phyloP scores from a whole-genome alignment of 2,888 invertebrate species.

The Eristalis intricaria region DNA sequence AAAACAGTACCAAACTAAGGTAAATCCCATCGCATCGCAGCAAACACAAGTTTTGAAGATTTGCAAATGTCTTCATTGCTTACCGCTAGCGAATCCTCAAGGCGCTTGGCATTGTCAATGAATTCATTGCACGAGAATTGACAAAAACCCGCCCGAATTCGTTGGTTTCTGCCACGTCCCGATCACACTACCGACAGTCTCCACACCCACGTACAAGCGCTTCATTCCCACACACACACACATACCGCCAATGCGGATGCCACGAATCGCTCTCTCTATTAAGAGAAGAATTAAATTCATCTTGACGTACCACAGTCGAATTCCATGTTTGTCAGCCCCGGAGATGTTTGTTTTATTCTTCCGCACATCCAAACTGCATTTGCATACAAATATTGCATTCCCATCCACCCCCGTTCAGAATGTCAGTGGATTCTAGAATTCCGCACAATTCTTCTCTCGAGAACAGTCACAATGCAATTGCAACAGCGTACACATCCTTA shows the following conservation, averaged over 20 bases:
- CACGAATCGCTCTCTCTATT: background rate
- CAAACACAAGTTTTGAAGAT: background rate
- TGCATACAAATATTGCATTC: slow-evolving; percentile 68
- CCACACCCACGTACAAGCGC: background rate
- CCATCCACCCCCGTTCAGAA: slow-evolving; percentile 1
- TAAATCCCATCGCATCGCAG: background rate
- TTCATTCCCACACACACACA: background rate
- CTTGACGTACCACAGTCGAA: slow-evolving; percentile 62
- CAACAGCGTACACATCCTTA: slow-evolving; percentile 35
- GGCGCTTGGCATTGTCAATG: background rate
- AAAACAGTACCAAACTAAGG: background rate
- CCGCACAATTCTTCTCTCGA: slow-evolving; percentile 40
- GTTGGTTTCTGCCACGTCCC: background rate
- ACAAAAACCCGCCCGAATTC: background rate
- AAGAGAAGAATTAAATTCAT: slow-evolving; percentile 61
- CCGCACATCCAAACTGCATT: slow-evolving; percentile 53
- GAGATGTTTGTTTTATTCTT: slow-evolving; percentile 41
- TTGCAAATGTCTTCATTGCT: background rate
- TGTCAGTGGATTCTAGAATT: slow-evolving; percentile 63
- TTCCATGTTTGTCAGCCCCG: slow-evolving; percentile 64
- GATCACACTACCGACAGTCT: background rate
- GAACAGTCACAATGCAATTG: slow-evolving; percentile 27
- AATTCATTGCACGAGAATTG: background rate
- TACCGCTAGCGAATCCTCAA: background rate
- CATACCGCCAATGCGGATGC: background rate